Base-by-base conservation (phyloP, 2,888 invertebrate genomes). In the Sinohyriopsis cumingii region DNA sequence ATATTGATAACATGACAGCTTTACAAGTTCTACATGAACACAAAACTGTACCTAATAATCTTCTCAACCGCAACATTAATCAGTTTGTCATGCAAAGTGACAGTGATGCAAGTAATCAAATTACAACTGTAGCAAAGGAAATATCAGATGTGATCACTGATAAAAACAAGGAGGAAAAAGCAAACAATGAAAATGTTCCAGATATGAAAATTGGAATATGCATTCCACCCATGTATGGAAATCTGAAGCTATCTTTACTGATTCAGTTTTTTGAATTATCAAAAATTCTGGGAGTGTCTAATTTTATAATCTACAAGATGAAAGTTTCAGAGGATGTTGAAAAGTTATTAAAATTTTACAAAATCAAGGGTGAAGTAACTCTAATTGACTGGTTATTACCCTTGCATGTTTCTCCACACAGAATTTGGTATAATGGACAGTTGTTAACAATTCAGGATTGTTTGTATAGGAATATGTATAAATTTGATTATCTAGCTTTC, bases 361-460 rank as follows among this genome's bases (percentile, higher is more conserved):
- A 80, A 64, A 61, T 69, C 7, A 63, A 72, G 54, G 82, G 84
- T 20, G 68, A 78, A 5, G 78, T 85, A 19, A 83, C 82, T 22
- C 72, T 84, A 2, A 75, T 85, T 5, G 69, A 81, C 18, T 89
- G 89, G 89, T 63, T 69, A 33, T 63, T 88, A 19, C 88, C 89
- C 9, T 71, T 72, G 5, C 33, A 65, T 33, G 69, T 79, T 22
- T 75, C 53, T n/a, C 66, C 33, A n/a, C 74, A 77, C 19, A 65
- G 77, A 20, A 83, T 89, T 15, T 89, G 89, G 89, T 87, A 89
- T 70, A 76, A 87, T 66, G 89, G 89, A 1, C 89, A 90, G 68
- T 78, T 86, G 22, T 56, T 88, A 24, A 84, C 88, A n/a, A 82
- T 88, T 68, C 88, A 89, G 68, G 88, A 90, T 77, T 90, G 89